Base-by-base conservation (phyloP, 2,113 vertebrate genomes). In the Poeciliopsis turrubarensis region DNA sequence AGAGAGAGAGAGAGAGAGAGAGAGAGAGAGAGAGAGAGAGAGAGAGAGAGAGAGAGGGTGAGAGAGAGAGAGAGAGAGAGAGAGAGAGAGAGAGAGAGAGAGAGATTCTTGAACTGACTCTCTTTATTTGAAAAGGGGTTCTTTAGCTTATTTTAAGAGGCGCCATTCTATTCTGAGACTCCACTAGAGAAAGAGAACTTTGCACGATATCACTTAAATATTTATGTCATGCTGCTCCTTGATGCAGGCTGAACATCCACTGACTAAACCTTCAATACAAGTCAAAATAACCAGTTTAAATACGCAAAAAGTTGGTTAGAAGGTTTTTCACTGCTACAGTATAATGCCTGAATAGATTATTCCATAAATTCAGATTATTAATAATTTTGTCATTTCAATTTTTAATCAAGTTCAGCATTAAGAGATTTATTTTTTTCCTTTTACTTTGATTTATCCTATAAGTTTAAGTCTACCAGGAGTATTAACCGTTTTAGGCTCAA, bases 11-110 rank as follows among this genome's bases (percentile, higher is more conserved):
- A 13, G 39, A 41, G 39, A 41, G 39, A 13, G 1, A 4, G 39
- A 83, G 61, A 29, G 68, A 68, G 57, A 13, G 1, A 4, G 39
- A 83, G 61, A 29, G 68, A 68, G 66, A 81, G 70, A 64, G 75
- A 10, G 51, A 78, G 67, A 9, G 32, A 9, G 8, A 1, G 32
- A 34, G 8, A 13, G 39, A 41, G 39, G n/a, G n/a, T n/a, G n/a
- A 41, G 39, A 13, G 1, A 4, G 39, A 83, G 61, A 29, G 68
- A 68, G 57, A n/a, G 66, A 81, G 70, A 64, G 75, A 10, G 51
- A 78, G 67, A 9, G 32, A 9, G 8, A 1, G 32, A 34, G 8
- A 13, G 39, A 41, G 39, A 41, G 39, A 13, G 1, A 4, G 39
- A 83, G 61, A 29, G 68, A 68, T 47, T 73, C 39, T 34, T 47